Conservation (phyloP, 2,113 vertebrate species). For the Pelmatolapia mariae region DNA sequence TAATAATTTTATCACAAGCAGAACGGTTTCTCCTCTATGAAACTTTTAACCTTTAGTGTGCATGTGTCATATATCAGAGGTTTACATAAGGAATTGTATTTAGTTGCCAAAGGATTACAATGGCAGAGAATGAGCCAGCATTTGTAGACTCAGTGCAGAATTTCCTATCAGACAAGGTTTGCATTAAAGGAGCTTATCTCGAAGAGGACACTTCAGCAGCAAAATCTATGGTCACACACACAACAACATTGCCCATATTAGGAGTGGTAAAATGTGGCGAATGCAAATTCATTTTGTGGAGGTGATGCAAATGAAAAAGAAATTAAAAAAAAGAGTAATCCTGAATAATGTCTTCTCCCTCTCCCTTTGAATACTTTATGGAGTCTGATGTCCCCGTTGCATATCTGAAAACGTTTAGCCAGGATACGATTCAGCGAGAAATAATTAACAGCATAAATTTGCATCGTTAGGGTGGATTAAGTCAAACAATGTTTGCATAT, state of each 20-base stretch:
- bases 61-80: not conserved
- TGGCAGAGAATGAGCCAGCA: conserved; percentile 3
- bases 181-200: conserved; percentile 40
- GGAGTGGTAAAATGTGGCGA: conserved; percentile 22
- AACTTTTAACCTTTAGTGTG: not conserved
- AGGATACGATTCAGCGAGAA: conserved; percentile 44
- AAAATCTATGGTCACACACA: conserved; percentile 5
- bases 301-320: conserved; percentile 45
- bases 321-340: conserved; percentile 9
- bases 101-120: conserved; percentile 11
- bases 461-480: conserved; percentile 65
- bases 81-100: conserved; percentile 13
- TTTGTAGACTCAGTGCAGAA: not conserved
- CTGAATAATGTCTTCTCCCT: conserved; percentile 38
- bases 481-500: conserved; percentile 57
- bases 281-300: conserved; percentile 28
- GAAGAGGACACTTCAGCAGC: conserved; percentile 1
- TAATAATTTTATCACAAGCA: not conserved
- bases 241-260: conserved; percentile 33
- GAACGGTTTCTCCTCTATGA: not conserved
- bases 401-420: conserved; percentile 45
- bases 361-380: conserved; percentile 37
- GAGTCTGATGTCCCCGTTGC: conserved; percentile 46
- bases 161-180: conserved; percentile 21
- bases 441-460: conserved; percentile 72